These are phyloP conservation scores for Propithecus perrieri DNA, from an alignment of 2,797 vertebrate species.

Conservation along the genomic window DNA sequence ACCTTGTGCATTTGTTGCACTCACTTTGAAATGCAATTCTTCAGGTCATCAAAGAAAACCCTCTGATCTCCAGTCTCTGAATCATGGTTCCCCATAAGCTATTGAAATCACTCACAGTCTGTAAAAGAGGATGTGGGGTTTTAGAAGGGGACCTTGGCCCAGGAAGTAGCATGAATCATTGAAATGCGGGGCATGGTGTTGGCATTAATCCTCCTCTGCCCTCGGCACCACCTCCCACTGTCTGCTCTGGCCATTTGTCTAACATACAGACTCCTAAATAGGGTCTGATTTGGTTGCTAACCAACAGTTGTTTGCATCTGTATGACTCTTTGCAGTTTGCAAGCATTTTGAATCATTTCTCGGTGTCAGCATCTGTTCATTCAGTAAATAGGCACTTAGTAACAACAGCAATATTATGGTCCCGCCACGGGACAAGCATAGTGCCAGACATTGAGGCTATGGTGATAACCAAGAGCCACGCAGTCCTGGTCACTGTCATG, in stretches of 20 bases:
- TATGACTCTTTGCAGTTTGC: constrained; percentile 2
- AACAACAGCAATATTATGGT: not conserved
- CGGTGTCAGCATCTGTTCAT: not conserved
- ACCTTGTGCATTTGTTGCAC: not conserved
- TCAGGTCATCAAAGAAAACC: not conserved
- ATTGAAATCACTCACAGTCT: not conserved
- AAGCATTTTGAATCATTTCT: not conserved
- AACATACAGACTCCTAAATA: not conserved
- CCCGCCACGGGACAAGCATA: not conserved
- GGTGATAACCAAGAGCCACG: not conserved
- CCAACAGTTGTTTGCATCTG: not conserved
- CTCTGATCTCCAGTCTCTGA: not conserved
- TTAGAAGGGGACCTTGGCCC: not conserved
- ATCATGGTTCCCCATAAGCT: not conserved
- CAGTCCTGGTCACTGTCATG: not conserved
- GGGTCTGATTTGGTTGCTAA: not conserved
- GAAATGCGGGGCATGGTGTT: not conserved
- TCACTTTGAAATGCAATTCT: not conserved
- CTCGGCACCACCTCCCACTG: not conserved
- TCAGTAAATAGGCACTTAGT: not conserved
- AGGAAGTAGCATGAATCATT: constrained; percentile 6
- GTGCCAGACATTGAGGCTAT: not conserved
- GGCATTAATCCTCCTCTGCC: not conserved
- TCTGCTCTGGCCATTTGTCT: not conserved
- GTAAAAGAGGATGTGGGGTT: not conserved